Evolutionary conservation across 2,888 invertebrate species (phyloP).

Genomic region (Cyrtodaria siliqua): DNA sequence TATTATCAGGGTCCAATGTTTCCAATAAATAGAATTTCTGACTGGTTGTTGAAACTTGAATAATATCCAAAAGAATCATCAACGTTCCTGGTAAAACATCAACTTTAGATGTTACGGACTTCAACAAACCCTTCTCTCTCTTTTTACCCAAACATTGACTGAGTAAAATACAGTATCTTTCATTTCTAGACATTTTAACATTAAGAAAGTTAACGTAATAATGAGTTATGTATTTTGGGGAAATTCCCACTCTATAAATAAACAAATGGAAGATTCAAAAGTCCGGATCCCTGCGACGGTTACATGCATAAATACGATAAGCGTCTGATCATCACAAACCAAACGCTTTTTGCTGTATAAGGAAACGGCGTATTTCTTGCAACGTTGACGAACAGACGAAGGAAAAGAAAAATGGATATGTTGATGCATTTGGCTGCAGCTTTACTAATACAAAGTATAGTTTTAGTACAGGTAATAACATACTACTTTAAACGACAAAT

Average conservation of each 20-base stretch:
- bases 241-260: too few relatives aligned
- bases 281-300: too few relatives aligned
- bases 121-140: slow-evolving; percentile 67
- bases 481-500: too few relatives aligned
- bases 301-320: too few relatives aligned
- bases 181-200: slow-evolving; percentile 25
- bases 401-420: slow-evolving; percentile 14
- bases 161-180: slow-evolving; percentile 70
- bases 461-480: too few relatives aligned
- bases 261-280: too few relatives aligned
- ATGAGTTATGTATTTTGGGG: too few relatives aligned
- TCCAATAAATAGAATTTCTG: slow-evolving; percentile 53
- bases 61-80: slow-evolving; percentile 45
- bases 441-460: neutral
- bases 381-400: too few relatives aligned
- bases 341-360: too few relatives aligned
- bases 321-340: too few relatives aligned
- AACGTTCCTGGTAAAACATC: slow-evolving; percentile 78
- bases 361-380: too few relatives aligned
- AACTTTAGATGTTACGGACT: slow-evolving; percentile 63
- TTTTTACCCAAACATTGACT: slow-evolving; percentile 72
- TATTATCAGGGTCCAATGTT: slow-evolving; percentile 66
- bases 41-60: slow-evolving; percentile 16
- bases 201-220: neutral
- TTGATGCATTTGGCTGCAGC: neutral